Evolutionary conservation across 2,797 vertebrate genomes (phyloP), one percentile per base, ranked within the genome.

Genomic region (Premnoplex brunnescens): DNA sequence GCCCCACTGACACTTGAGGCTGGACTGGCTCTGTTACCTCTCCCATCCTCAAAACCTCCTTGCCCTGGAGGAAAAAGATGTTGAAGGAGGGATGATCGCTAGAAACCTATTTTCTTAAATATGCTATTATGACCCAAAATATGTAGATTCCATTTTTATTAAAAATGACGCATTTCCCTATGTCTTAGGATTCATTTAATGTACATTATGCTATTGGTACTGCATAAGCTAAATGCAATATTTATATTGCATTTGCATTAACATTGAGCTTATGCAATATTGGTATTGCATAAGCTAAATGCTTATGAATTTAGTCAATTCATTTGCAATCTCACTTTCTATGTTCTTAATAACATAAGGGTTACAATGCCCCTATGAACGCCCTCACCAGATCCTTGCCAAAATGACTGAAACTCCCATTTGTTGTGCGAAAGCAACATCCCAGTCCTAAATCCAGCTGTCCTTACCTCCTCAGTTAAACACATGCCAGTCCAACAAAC

Each of bases 201-300:
- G 1, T 64, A 80, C 14, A 46, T 92, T 67, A 37, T 52, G 43
- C 66, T 87, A 41, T 72, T 60, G 41, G 66, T 24, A 87, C 77
- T 90, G 80, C 80, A 60, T 85, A 90, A 90, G 67, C 80, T 54
- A 85, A 84, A 95, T 75, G 54, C 12, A 90, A 85, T 78, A 85
- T 78, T 90, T 78, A 67, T 90, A 85, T 85, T 73, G 74, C 67
- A 85, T 90, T 90, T 85, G 88, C 67, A 90, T 78, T 85, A 85
- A 66, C 83, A 85, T 54, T 3, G 2, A 63, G 52, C 62, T 93
- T 86, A 78, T 26, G 51, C 81, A 85, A 85, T 84, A 37, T 72
- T 27, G 49, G 41, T 64, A 92, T 85, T 90, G 67, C 88, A 90
- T 85, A 85, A 90, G 80, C 59, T 28, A 52, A 75, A 93, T 46